A percentile compares a stretch with the other conserved stretches of the same genome.
Conservation (phyloP, 2,113 vertebrate genomes). For the Daubentonia madagascariensis region DNA sequence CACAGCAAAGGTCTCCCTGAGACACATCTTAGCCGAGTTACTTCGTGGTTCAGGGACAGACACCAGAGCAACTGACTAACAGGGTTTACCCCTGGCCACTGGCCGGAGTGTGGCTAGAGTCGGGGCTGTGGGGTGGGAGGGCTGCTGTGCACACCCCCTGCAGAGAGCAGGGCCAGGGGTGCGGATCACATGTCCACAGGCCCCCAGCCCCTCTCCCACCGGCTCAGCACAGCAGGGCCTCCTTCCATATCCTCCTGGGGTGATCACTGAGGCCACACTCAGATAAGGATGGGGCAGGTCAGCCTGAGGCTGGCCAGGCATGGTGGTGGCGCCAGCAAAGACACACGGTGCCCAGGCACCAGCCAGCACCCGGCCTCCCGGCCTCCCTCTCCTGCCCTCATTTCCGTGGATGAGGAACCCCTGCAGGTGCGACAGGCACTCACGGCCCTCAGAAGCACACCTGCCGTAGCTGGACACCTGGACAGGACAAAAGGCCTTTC, state of each 20-base stretch:
- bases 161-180: too few species aligned
- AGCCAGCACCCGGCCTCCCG: accelerated
- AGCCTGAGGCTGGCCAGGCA: accelerated
- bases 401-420: neutral
- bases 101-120: neutral
- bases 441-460: neutral
- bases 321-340: neutral
- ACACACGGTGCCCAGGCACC: accelerated
- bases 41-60: neutral
- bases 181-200: neutral
- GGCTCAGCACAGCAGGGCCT: too few species aligned
- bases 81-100: neutral
- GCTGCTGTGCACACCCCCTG: neutral
- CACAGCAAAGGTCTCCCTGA: neutral
- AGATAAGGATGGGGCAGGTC: neutral
- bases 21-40: neutral
- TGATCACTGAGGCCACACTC: neutral
- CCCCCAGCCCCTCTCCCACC: neutral
- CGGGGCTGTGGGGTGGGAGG: accelerated
- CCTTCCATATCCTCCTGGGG: too few species aligned
- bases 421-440: accelerated
- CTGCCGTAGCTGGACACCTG: accelerated
- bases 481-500: neutral
- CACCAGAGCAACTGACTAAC: too few species aligned
- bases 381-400: accelerated